Percentiles rank a stretch among this genome's conserved stretches.
These are phyloP conservation scores for Emydocephalus ijimae DNA, from an alignment of 2,113 vertebrate species.

Conservation along the genomic window DNA sequence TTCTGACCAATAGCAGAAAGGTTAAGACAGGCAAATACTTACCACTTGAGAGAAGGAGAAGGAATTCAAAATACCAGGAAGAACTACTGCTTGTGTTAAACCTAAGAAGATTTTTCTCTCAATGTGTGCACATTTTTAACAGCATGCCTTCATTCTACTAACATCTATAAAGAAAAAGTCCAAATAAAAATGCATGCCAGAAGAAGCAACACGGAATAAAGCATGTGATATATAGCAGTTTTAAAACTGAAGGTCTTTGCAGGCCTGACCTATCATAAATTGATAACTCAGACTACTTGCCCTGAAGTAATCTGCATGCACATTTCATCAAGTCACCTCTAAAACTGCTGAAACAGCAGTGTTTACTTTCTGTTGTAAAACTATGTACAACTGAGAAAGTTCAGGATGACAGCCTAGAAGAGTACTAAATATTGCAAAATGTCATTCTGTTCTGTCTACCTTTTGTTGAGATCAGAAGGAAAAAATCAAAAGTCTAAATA, in stretches of 20 bases:
- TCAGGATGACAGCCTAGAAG: fast-evolving
- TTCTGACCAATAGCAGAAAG: not conserved
- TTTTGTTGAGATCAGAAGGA: not conserved
- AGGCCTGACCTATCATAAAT: constrained; percentile 43
- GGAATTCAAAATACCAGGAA: not conserved
- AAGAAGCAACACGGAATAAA: not conserved
- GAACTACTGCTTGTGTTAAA: not conserved
- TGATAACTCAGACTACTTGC: constrained; percentile 27
- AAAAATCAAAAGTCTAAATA: not conserved
- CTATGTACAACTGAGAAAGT: not conserved
- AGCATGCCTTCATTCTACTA: not conserved
- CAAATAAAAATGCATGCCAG: not conserved
- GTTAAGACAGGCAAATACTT: not conserved
- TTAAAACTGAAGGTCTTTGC: constrained; percentile 34
- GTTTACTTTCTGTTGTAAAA: constrained; percentile 14
- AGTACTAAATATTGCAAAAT: not conserved
- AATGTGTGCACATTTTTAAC: not conserved
- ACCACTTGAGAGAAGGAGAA: not conserved
- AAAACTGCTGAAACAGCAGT: constrained; percentile 23
- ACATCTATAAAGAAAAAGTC: not conserved
- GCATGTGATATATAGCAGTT: not conserved
- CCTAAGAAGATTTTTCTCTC: not conserved
- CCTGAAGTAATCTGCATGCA: constrained; percentile 35
- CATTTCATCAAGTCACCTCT: constrained; percentile 57
- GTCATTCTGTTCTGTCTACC: not conserved